These are phyloP conservation scores for Ornithorhynchus anatinus DNA, from an alignment of 2,113 vertebrate species.

Conservation along the genomic window DNA sequence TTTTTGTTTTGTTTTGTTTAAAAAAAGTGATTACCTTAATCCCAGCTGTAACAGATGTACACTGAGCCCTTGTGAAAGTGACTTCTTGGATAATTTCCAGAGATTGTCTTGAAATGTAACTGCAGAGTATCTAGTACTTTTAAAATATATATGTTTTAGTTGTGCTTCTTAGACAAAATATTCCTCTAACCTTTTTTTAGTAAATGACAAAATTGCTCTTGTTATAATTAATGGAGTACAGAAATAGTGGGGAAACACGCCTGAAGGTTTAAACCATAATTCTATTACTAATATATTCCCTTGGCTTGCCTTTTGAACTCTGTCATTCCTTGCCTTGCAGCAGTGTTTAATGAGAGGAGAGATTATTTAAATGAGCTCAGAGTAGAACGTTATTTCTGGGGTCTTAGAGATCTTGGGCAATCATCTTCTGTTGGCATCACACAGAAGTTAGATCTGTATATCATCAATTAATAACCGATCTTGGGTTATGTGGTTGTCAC, in stretches of 20 bases:
- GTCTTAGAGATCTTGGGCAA: conserved; percentile 50
- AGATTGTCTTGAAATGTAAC: conserved; percentile 44
- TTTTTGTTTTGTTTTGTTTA: too few species aligned
- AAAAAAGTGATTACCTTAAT: too few species aligned
- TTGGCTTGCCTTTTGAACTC: conserved; percentile 75
- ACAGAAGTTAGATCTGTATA: conserved; percentile 44
- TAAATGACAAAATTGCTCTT: conserved; percentile 62
- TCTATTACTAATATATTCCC: conserved; percentile 76
- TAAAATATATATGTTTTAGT: conserved; percentile 46
- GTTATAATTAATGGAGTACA: conserved; percentile 66
- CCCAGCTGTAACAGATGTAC: conserved; percentile 30
- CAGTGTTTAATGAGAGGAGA: conserved; percentile 80
- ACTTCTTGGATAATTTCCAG: conserved; percentile 41
- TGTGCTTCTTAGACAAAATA: conserved; percentile 44
- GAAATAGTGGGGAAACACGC: conserved; percentile 62
- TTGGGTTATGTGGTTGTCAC: conserved; percentile 42
- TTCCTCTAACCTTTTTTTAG: conserved; percentile 51
- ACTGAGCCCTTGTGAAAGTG: conserved; percentile 28
- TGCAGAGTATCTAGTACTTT: conserved; percentile 42
- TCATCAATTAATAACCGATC: conserved; percentile 25
- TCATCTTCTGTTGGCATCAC: conserved; percentile 39
- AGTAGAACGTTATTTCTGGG: conserved; percentile 63
- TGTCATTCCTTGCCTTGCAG: conserved; percentile 70
- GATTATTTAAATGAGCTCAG: conserved; percentile 76
- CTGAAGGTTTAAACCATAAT: conserved; percentile 69